A percentile compares a stretch with the other conserved stretches of the same genome.
Evolutionary conservation across 2,888 invertebrate genomes (phyloP).

Genomic region (Epinotia bilunana): DNA sequence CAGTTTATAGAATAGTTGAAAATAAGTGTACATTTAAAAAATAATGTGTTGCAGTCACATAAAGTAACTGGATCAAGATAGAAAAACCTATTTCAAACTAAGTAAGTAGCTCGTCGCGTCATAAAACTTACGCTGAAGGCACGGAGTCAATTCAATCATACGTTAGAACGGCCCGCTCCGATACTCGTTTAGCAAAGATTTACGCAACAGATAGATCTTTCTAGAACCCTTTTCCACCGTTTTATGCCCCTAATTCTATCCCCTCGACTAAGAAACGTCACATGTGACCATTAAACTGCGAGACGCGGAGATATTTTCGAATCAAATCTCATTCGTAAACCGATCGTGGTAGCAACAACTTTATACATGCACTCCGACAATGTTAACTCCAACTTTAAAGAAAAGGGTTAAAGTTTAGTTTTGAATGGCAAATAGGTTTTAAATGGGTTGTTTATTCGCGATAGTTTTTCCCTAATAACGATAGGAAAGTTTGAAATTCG

Average conservation of each 20-base stretch:
- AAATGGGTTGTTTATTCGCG: slow-evolving; percentile 19
- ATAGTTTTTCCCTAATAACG: slow-evolving; percentile 45
- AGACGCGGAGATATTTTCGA: slow-evolving; percentile 34
- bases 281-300: slow-evolving; percentile 13
- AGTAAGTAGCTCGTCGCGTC: slow-evolving; percentile 34
- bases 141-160: slow-evolving; percentile 44
- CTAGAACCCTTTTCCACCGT: slow-evolving; percentile 45
- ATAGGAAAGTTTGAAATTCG: slow-evolving; percentile 43
- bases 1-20: too few relatives aligned
- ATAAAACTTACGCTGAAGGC: slow-evolving; percentile 38
- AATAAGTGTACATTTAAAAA: too few relatives aligned
- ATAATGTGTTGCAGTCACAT: too few relatives aligned
- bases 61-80: slow-evolving; percentile 7
- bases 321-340: slow-evolving; percentile 39
- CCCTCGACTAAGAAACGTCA: slow-evolving; percentile 11
- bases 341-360: slow-evolving; percentile 35
- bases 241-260: slow-evolving; percentile 46
- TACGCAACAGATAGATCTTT: slow-evolving; percentile 46
- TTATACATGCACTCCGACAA: slow-evolving; percentile 17
- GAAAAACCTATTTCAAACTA: slow-evolving; percentile 15
- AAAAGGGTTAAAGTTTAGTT: slow-evolving; percentile 16
- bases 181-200: slow-evolving; percentile 46
- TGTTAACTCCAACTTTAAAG: slow-evolving; percentile 3
- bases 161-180: slow-evolving; percentile 39
- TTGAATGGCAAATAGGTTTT: slow-evolving; percentile 11